Evolutionary conservation across 2,888 invertebrate species (phyloP).

Genomic region (Heliconius sara): DNA sequence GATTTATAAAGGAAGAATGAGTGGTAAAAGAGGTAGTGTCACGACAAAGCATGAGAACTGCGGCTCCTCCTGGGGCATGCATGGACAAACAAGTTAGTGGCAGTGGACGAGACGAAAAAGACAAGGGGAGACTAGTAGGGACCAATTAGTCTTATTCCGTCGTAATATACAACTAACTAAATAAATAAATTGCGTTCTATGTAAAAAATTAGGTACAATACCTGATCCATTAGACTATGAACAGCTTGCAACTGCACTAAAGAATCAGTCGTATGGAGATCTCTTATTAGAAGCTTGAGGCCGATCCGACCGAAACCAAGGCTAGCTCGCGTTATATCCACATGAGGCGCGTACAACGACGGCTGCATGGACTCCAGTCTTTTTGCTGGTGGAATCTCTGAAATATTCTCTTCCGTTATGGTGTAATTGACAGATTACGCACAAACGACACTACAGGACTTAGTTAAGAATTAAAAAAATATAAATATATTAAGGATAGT

Average conservation of each 20-base stretch:
- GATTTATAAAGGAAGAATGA: no score
- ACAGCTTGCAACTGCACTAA: constrained; percentile 70
- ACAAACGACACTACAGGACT: background rate
- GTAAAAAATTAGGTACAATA: constrained; percentile 40
- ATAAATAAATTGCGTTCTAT: background rate
- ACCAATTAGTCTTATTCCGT: no score
- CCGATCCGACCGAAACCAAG: constrained; percentile 72
- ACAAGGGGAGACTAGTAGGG: no score
- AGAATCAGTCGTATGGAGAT: constrained; percentile 65
- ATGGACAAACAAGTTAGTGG: no score
- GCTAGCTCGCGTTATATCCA: constrained; percentile 66
- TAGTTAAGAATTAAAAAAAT: background rate
- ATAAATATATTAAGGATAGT: no score
- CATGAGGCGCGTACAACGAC: constrained; percentile 66
- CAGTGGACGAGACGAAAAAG: no score
- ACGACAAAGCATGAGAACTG: no score
- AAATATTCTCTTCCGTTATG: background rate
- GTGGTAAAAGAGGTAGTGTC: no score
- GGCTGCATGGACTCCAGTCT: constrained; percentile 74
- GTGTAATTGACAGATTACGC: background rate
- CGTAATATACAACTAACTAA: background rate
- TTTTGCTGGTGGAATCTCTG: constrained; percentile 62
- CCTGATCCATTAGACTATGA: constrained; percentile 72
- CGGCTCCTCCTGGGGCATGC: no score
- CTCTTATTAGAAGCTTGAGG: constrained; percentile 64